Evolutionary conservation across 1,140 invertebrate genomes (phyloP), one percentile per base, ranked within the genome.

Genomic region (Eurosta solidaginis): DNA sequence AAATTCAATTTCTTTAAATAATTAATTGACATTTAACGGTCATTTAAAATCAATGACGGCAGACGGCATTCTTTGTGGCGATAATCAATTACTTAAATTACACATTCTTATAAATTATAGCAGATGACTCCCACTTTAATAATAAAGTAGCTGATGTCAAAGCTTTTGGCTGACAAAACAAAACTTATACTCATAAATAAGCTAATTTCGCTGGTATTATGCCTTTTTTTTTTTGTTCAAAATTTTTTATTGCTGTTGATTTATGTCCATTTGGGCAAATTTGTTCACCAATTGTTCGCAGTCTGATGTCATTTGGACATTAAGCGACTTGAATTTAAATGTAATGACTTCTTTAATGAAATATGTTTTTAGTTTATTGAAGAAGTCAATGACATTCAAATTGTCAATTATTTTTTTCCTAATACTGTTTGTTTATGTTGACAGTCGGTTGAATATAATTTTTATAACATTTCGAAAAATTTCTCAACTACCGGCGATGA

Each of bases 1-100:
- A 36, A 68, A 68, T 68, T 68, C 40, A 68, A 68, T 68, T 68
- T 68, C 14, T 33, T 68, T 6, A 68, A 68, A 68, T 40, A 40
- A 20, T 68, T 68, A 68, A 68, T 68, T 68, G 59, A 42, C 59
- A 68, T 36, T 42, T 68, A 68, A 68, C 59, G 59, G 59, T 40
- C 59, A 36, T 68, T 68, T 68, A 20, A n/a, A 20, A 68, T 22
- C 3, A 29, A 42, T 17, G 59, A 17, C 17, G n/a, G n/a, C n/a
- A n/a, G n/a, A 25, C 27, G 50, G 50, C 50, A 0, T 50, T 50
- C 49, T n/a, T n/a, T n/a, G n/a, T n/a, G n/a, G 20, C 49, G 2
- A 54, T 9, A 27, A 12, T 12, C 22, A 27, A 25, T 22, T n/a
- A 5, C 1, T 12, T 27, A 27, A 27, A 7, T 12, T 27, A 54